Percentiles rank a stretch among this genome's conserved stretches.
Evolutionary conservation across 2,888 invertebrate species (phyloP).

Genomic region (Gymnosoma rotundatum): DNA sequence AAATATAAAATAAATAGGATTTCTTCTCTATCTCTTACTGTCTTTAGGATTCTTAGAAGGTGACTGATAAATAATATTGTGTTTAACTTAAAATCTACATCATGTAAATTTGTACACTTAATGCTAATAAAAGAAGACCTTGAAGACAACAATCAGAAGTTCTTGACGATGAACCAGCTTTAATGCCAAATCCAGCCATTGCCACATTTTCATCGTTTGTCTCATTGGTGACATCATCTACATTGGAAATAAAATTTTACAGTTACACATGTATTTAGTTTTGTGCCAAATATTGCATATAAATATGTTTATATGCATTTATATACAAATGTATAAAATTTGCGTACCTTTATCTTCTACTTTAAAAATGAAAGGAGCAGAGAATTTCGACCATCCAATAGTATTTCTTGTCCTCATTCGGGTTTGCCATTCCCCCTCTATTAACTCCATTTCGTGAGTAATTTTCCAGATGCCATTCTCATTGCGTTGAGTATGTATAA

Average conservation of each 20-base stretch:
- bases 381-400: conserved; percentile 80
- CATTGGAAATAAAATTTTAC: not conserved
- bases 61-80: not conserved
- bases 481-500: conserved; percentile 78
- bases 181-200: conserved; percentile 54
- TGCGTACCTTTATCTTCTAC: conserved; percentile 73
- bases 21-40: conserved; percentile 4
- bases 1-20: conserved; percentile 29
- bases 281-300: too few species aligned
- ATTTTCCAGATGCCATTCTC: conserved; percentile 80
- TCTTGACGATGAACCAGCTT: not conserved
- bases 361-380: conserved; percentile 76
- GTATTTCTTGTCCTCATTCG: conserved; percentile 79
- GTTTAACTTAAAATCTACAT: not conserved
- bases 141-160: conserved; percentile 5
- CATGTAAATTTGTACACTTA: conserved; percentile 23
- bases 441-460: conserved; percentile 78
- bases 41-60: not conserved
- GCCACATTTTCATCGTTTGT: conserved; percentile 38
- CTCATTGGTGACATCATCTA: conserved; percentile 29
- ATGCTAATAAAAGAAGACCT: conserved; percentile 35
- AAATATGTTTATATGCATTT: not conserved
- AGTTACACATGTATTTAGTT: too few species aligned
- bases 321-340: not conserved
- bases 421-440: conserved; percentile 79